phyloP scores from a whole-genome alignment of 2,888 invertebrate species.

The Aethes cnicana region DNA sequence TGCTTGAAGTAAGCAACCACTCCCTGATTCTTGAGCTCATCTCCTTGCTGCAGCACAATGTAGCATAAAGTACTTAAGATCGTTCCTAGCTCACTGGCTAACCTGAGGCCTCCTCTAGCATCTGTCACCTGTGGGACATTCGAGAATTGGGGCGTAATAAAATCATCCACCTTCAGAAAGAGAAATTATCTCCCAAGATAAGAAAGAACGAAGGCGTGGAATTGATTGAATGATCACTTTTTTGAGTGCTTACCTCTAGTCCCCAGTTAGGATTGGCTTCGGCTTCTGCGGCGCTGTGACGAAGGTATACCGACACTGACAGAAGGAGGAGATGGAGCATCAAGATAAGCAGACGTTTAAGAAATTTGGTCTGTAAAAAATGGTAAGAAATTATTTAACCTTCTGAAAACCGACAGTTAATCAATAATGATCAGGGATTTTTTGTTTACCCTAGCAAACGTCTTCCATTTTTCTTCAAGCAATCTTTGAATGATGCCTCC shows the following conservation, averaged over 20 bases:
- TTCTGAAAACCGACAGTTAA: too few relatives aligned
- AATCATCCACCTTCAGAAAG: too few relatives aligned
- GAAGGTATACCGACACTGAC: slow-evolving; percentile 94
- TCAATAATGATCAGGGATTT: too few relatives aligned
- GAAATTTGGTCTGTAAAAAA: slow-evolving; percentile 90
- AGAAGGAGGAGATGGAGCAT: slow-evolving; percentile 93
- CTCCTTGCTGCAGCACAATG: slow-evolving; percentile 94
- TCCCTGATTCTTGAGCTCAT: slow-evolving; percentile 97
- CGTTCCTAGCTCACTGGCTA: slow-evolving; percentile 92
- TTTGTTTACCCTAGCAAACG: slow-evolving; percentile 93
- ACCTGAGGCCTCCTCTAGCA: slow-evolving; percentile 79
- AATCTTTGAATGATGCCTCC: slow-evolving; percentile 98
- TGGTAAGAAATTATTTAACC: too few relatives aligned
- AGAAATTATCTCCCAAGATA: too few relatives aligned
- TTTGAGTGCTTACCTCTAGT: slow-evolving; percentile 44
- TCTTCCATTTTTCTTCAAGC: slow-evolving; percentile 99
- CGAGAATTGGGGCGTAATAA: too few relatives aligned
- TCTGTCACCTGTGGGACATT: slow-evolving; percentile 55
- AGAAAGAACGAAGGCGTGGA: too few relatives aligned
- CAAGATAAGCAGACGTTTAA: slow-evolving; percentile 94
- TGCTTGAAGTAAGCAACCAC: slow-evolving; percentile 94
- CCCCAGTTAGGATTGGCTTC: slow-evolving; percentile 66
- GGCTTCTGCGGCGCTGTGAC: slow-evolving; percentile 82
- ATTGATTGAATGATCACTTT: neutral
- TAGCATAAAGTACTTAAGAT: slow-evolving; percentile 93